phyloP scores from a whole-genome alignment of 2,113 vertebrate species.

The Corythaixoides concolor region DNA sequence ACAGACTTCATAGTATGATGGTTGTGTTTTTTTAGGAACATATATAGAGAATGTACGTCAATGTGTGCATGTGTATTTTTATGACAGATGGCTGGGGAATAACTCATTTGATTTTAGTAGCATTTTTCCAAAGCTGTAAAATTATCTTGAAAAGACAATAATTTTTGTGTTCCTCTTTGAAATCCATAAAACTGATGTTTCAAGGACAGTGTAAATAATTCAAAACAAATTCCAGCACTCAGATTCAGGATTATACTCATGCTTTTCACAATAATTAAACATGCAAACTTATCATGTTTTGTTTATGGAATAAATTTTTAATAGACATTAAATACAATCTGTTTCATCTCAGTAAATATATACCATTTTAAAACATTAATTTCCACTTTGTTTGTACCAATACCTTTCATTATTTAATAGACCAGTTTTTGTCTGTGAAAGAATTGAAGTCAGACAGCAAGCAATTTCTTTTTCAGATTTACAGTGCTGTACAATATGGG shows the following conservation, averaged over 20 bases:
- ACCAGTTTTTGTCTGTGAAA: background rate
- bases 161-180: background rate
- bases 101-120: background rate
- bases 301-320: slow-evolving; percentile 54
- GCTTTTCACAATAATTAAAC: slow-evolving; percentile 36
- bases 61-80: background rate
- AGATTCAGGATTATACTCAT: background rate
- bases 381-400: slow-evolving; percentile 22
- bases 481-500: background rate
- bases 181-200: background rate
- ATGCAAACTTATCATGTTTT: slow-evolving; percentile 13
- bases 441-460: background rate
- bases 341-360: slow-evolving; percentile 34
- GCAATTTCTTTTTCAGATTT: background rate
- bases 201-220: slow-evolving; percentile 59
- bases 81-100: background rate
- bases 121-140: background rate
- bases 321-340: slow-evolving; percentile 46
- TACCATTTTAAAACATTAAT: slow-evolving; percentile 37
- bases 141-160: background rate
- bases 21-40: background rate
- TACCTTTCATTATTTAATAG: slow-evolving; percentile 54
- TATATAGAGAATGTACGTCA: background rate
- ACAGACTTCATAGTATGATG: background rate
- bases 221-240: background rate